Conservation (phyloP, 2,888 invertebrate species). For the Macropis europaea region DNA sequence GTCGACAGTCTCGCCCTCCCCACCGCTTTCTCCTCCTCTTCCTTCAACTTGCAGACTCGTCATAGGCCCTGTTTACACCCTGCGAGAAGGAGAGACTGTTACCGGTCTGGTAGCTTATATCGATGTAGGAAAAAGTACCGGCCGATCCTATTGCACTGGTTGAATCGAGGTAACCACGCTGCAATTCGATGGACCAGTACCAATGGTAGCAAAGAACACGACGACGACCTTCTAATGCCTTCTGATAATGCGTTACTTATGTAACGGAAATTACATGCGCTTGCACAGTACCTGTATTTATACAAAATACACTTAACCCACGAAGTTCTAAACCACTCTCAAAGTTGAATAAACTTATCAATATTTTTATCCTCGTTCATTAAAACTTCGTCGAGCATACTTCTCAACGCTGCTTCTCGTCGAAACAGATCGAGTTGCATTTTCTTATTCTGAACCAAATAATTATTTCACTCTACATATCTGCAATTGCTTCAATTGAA, state of each 20-base stretch:
- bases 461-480: too few species aligned
- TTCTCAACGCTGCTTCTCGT: too few species aligned
- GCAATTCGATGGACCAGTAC: constrained; percentile 40
- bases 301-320: too few species aligned
- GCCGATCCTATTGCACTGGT: constrained; percentile 52
- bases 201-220: constrained; percentile 28
- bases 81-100: constrained; percentile 44
- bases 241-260: constrained; percentile 29
- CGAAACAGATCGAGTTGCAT: too few species aligned
- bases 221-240: constrained; percentile 33
- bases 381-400: neutral
- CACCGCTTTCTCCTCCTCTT: constrained; percentile 31
- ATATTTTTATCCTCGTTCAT: neutral
- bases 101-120: constrained; percentile 54
- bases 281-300: neutral
- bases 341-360: neutral
- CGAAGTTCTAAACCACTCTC: neutral
- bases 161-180: constrained; percentile 43
- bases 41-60: constrained; percentile 34
- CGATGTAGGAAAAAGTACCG: constrained; percentile 52
- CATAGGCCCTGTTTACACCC: constrained; percentile 48
- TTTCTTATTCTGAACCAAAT: too few species aligned
- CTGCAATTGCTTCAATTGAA: too few species aligned
- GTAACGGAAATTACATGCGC: neutral
- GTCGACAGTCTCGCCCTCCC: constrained; percentile 28